Conservation (phyloP, 2,888 invertebrate species). For the Eucera pruinosa region DNA sequence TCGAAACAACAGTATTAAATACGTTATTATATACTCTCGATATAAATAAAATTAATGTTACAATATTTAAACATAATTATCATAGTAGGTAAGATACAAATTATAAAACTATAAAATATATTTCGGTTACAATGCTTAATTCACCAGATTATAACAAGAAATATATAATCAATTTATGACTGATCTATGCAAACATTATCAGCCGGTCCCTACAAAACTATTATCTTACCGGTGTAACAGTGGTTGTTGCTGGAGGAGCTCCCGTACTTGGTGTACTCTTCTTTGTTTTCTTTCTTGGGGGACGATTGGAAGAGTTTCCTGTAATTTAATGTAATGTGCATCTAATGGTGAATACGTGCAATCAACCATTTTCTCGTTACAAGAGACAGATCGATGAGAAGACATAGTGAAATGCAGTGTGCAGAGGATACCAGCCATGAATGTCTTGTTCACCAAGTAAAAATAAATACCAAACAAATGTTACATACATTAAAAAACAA, state of each 20-base stretch:
- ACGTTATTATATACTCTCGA: neutral
- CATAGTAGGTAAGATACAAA: neutral
- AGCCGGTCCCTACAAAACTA: slow-evolving; percentile 1
- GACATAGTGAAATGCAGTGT: slow-evolving; percentile 78
- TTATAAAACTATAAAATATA: slow-evolving; percentile 1
- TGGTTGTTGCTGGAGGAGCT: slow-evolving; percentile 70
- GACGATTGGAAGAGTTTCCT: slow-evolving; percentile 83
- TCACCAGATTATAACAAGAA: neutral
- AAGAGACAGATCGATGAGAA: slow-evolving; percentile 59
- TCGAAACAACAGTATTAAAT: neutral
- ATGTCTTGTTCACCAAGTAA: slow-evolving; percentile 54
- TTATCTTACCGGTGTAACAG: slow-evolving; percentile 78
- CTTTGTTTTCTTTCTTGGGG: slow-evolving; percentile 86
- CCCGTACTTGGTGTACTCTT: slow-evolving; percentile 82
- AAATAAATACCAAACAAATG: slow-evolving; percentile 42
- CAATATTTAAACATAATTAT: slow-evolving; percentile 12
- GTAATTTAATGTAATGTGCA: slow-evolving; percentile 80
- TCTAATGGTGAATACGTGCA: slow-evolving; percentile 74
- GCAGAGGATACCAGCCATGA: slow-evolving; percentile 82
- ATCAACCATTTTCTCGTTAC: slow-evolving; percentile 58
- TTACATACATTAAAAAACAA: slow-evolving; percentile 61
- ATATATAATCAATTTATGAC: slow-evolving; percentile 2
- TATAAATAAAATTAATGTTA: slow-evolving; percentile 4
- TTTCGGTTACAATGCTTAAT: slow-evolving; percentile 26
- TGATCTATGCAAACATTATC: slow-evolving; percentile 9